Evolutionary conservation across 2,113 vertebrate species (phyloP).

Genomic region (Gadus chalcogrammus): DNA sequence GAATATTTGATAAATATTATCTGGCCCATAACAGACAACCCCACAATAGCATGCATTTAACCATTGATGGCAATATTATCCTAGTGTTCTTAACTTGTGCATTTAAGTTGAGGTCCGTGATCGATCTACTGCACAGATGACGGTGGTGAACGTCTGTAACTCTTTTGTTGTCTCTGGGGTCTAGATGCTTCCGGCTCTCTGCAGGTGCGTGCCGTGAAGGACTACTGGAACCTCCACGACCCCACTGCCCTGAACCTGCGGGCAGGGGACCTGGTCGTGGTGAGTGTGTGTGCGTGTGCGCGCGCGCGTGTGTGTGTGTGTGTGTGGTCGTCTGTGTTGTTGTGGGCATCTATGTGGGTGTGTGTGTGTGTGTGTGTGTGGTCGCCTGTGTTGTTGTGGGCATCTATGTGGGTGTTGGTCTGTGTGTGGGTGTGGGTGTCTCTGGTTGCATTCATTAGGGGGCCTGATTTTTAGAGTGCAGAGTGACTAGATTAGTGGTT

Average conservation of each 20-base stretch:
- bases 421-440: too few species aligned
- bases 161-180: background rate
- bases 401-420: constrained; percentile 1
- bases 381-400: background rate
- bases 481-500: too few species aligned
- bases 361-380: constrained; percentile 35
- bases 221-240: constrained; percentile 96
- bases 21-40: too few species aligned
- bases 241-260: constrained; percentile 91
- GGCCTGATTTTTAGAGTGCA: too few species aligned
- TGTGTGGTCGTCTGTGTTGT: constrained; percentile 8
- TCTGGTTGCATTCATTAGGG: background rate
- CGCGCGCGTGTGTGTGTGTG: constrained; percentile 34
- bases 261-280: constrained; percentile 91
- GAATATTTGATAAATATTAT: too few species aligned
- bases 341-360: constrained; percentile 17
- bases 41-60: too few species aligned
- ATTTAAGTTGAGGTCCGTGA: too few species aligned
- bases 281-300: constrained; percentile 49
- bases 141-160: too few species aligned
- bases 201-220: constrained; percentile 93
- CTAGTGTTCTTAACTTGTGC: too few species aligned
- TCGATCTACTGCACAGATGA: too few species aligned
- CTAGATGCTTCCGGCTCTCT: constrained; percentile 89
- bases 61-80: too few species aligned